Conservation (phyloP, 2,113 vertebrate species). For the Hemibagrus wyckioides region DNA sequence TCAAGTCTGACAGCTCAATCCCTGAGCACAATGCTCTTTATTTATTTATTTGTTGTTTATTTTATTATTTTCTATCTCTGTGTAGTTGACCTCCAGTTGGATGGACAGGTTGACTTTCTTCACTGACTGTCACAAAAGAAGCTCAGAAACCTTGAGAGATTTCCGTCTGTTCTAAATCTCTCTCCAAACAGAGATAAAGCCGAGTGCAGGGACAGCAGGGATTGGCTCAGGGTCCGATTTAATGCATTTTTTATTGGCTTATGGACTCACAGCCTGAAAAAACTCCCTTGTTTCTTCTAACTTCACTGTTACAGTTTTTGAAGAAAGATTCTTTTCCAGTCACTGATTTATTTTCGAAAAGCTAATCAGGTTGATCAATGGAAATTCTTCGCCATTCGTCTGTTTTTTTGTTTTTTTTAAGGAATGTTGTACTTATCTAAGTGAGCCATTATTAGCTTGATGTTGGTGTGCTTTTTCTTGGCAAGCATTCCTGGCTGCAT, state of each 20-base stretch:
- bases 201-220: too few species aligned
- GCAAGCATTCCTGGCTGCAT: neutral
- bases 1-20: neutral
- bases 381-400: constrained; percentile 1
- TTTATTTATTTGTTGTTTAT: neutral
- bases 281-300: neutral
- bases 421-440: constrained; percentile 1
- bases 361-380: constrained; percentile 23
- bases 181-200: neutral
- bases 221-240: neutral
- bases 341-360: neutral
- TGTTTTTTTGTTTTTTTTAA: too few species aligned
- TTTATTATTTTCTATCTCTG: neutral
- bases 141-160: neutral
- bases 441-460: constrained; percentile 8
- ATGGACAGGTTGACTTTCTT: neutral
- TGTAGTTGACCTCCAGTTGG: neutral
- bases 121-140: neutral
- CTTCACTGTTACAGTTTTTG: neutral
- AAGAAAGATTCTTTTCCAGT: neutral
- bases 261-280: neutral
- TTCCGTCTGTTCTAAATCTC: neutral
- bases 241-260: neutral
- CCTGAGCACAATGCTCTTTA: neutral
- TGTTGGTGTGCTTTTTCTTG: constrained; percentile 15